Base-by-base conservation (phyloP, 2,888 invertebrate species). In the Smittia aterrima region DNA sequence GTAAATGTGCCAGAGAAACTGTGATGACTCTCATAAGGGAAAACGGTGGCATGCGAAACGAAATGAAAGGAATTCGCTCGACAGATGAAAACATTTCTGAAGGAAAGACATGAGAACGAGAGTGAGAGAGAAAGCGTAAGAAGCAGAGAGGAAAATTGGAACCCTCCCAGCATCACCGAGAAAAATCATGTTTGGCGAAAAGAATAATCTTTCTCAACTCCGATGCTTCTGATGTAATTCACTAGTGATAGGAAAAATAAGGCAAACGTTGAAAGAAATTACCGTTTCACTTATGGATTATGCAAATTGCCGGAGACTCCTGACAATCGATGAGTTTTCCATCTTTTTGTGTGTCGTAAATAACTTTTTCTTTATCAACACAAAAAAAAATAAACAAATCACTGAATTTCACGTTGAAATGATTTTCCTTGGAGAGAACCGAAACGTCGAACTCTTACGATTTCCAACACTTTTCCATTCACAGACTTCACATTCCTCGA, bases 221-320 rank as follows among this genome's bases (percentile, higher is more conserved):
- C n/a, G 16, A 47, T 32, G 9, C 3, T 32, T 32, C 9, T 9
- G 32, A 9, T 47, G 16, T 47, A n/a, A 3, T 47, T 38, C 9
- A 38, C 38, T n/a, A n/a, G 32, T 11, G 16, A 38, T n/a, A 47
- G n/a, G 7, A 47, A 13, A 47, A 47, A n/a, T 47, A 47, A 47
- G 16, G 47, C n/a, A 47, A 7, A 38, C 9, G 9, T 7, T 3
- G 47, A 47, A n/a, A 47, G 47, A 47, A 47, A 47, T 47, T 47
- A 47, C 47, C 47, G 47, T 47, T 47, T 47, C 47, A 47, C 47
- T 47, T 47, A 32, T 32, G 32, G 47, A n/a, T 47, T 47, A 47
- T n/a, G 47, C 47, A 47, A 16, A 47, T 47, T n/a, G 47, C 16
- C 16, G 11, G 47, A n/a, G 47, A 2, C n/a, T n/a, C 3, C 11